Percentiles rank a stretch among this genome's conserved stretches.
Conservation (phyloP, 2,888 invertebrate genomes). For the Venusia cambrica region DNA sequence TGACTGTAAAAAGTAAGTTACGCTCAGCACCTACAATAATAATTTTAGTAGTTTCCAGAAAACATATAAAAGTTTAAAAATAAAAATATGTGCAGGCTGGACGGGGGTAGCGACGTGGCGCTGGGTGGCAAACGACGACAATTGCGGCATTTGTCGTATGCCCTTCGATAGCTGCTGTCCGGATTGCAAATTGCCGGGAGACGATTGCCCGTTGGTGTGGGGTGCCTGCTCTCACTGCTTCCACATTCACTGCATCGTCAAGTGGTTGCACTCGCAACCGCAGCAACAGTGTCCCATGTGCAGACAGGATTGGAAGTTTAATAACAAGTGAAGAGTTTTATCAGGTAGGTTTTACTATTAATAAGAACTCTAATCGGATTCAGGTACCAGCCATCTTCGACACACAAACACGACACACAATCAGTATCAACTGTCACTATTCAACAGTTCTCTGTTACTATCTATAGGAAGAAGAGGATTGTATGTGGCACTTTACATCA, state of each 20-base stretch:
- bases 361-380: no score
- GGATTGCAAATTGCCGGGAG: constrained; percentile 98
- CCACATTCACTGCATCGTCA: constrained; percentile 99
- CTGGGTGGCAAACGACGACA: constrained; percentile 99
- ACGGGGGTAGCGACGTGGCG: constrained; percentile 98
- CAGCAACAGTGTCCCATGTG: constrained; percentile 98
- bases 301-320: constrained; percentile 99
- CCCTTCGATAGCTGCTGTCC: constrained; percentile 99
- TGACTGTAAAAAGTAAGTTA: constrained; percentile 83
- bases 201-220: constrained; percentile 99
- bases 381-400: no score
- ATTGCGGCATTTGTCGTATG: constrained; percentile 99
- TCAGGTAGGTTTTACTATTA: constrained; percentile 6
- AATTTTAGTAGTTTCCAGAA: constrained; percentile 7
- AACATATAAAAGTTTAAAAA: constrained; percentile 11
- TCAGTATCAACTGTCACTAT: no score
- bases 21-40: background rate
- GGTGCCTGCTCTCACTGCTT: constrained; percentile 99
- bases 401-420: no score
- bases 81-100: constrained; percentile 84
- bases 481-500: no score
- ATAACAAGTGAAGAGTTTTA: constrained; percentile 82
- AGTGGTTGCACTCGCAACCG: constrained; percentile 98
- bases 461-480: no score
- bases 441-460: no score